phyloP scores from a whole-genome alignment of 2,113 vertebrate species.

The Dolichallabes microphthalmus region DNA sequence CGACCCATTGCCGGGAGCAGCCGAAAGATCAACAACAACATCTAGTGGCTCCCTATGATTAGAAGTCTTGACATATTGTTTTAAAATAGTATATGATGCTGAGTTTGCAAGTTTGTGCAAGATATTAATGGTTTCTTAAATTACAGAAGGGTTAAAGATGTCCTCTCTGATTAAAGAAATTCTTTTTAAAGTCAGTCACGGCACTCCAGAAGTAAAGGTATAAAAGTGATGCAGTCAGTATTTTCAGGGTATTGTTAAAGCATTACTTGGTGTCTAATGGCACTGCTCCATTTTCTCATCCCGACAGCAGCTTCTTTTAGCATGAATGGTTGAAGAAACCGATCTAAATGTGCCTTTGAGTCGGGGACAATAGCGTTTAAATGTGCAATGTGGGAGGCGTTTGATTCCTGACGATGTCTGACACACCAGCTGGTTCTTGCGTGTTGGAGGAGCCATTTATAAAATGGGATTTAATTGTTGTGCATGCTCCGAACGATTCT shows the following conservation, averaged over 20 bases:
- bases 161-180: too few relatives aligned
- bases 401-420: neutral
- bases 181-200: neutral
- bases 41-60: too few relatives aligned
- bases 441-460: slow-evolving; percentile 4
- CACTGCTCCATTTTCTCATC: neutral
- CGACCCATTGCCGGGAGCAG: too few relatives aligned
- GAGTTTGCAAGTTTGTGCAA: neutral
- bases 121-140: too few relatives aligned
- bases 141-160: too few relatives aligned
- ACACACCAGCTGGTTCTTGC: neutral
- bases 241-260: neutral
- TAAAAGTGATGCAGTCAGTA: neutral
- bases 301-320: neutral
- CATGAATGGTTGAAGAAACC: neutral
- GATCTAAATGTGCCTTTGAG: neutral
- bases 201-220: neutral
- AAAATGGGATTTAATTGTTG: neutral
- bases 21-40: too few relatives aligned
- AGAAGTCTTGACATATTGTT: too few relatives aligned
- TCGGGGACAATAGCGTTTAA: neutral
- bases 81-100: too few relatives aligned
- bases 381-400: neutral
- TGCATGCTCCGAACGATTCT: too few relatives aligned
- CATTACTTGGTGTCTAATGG: neutral